phyloP scores from a whole-genome alignment of 2,888 invertebrate species.

The Nudaria mundana region DNA sequence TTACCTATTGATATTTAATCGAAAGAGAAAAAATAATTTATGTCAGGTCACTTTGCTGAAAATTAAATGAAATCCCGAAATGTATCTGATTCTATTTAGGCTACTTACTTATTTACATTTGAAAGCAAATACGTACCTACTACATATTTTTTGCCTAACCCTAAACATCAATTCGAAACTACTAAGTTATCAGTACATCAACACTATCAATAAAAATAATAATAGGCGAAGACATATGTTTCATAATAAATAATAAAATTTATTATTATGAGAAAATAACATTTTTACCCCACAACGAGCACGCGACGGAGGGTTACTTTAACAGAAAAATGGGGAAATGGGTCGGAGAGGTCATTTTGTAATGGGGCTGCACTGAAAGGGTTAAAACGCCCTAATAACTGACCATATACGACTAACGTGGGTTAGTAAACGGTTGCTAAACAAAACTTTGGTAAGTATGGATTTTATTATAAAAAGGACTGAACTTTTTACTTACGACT shows the following conservation, averaged over 20 bases:
- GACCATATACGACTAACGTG: constrained; percentile 41
- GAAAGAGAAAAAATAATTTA: no score
- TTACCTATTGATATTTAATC: no score
- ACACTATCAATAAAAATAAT: constrained; percentile 49
- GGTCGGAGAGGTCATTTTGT: constrained; percentile 65
- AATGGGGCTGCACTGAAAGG: constrained; percentile 51
- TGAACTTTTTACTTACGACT: neutral
- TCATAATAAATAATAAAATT: constrained; percentile 59
- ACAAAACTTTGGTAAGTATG: neutral
- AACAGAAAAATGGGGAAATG: constrained; percentile 60
- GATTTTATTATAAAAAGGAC: neutral
- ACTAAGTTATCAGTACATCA: constrained; percentile 55
- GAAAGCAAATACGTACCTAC: no score
- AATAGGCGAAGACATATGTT: constrained; percentile 54
- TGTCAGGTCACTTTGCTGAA: no score
- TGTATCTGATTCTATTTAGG: no score
- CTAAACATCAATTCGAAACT: constrained; percentile 37
- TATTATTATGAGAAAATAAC: constrained; percentile 60
- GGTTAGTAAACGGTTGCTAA: constrained; percentile 27
- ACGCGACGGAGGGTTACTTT: constrained; percentile 60
- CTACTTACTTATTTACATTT: neutral
- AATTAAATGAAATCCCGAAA: no score
- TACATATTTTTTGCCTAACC: constrained; percentile 9
- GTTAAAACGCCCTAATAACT: constrained; percentile 71
- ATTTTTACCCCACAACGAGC: constrained; percentile 59